These are phyloP conservation scores for Drosophila limbata DNA, from an alignment of 2,888 invertebrate genomes.

Conservation along the genomic window DNA sequence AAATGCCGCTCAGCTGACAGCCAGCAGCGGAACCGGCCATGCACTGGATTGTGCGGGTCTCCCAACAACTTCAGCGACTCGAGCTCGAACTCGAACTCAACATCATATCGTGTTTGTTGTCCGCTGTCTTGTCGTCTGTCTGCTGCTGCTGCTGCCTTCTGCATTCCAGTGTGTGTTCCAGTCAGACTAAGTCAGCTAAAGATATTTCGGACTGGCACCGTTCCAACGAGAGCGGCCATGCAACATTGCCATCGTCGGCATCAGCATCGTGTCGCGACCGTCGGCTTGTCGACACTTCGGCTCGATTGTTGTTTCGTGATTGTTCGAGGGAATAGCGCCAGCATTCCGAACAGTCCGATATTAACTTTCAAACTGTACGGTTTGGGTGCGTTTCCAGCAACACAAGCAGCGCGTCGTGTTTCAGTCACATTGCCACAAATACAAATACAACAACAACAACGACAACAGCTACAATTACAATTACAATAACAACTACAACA, in stretches of 20 bases:
- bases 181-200: constrained; percentile 23
- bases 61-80: constrained; percentile 30
- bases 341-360: constrained; percentile 83
- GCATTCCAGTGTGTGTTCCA: constrained; percentile 21
- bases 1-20: constrained; percentile 73
- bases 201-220: constrained; percentile 56
- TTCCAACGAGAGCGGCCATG: constrained; percentile 62
- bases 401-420: constrained; percentile 71
- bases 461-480: constrained; percentile 6
- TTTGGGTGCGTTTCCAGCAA: constrained; percentile 72
- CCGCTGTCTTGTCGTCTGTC: constrained; percentile 10
- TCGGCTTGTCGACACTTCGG: constrained; percentile 19
- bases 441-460: constrained; percentile 29
- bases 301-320: constrained; percentile 38
- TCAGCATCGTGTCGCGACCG: constrained; percentile 15
- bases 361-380: constrained; percentile 85
- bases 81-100: constrained; percentile 13
- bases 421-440: constrained; percentile 42
- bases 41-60: constrained; percentile 45
- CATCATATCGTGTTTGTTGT: constrained; percentile 12
- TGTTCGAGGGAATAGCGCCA: constrained; percentile 53
- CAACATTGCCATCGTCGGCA: constrained; percentile 38
- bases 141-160: background rate
- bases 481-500: constrained; percentile 16
- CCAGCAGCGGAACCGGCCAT: constrained; percentile 49